phyloP scores from a whole-genome alignment of 2,113 vertebrate species.

The Pogona vitticeps region DNA sequence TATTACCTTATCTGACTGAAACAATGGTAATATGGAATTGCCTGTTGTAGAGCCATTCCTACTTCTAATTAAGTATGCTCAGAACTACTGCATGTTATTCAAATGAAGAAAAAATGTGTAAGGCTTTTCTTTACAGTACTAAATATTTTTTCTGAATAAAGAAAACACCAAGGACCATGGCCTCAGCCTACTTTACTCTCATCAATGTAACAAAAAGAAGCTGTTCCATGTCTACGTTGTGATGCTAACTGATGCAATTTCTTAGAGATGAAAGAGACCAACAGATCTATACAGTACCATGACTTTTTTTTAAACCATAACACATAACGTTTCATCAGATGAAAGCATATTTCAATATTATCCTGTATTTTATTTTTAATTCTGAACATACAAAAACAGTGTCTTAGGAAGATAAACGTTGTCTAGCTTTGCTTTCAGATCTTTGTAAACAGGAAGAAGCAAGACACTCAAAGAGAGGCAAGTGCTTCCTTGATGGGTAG shows the following conservation, averaged over 20 bases:
- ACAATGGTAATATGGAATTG: too few species aligned
- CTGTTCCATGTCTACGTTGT: background rate
- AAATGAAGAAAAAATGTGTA: too few species aligned
- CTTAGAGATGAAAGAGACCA: background rate
- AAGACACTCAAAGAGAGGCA: too few species aligned
- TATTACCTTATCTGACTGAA: too few species aligned
- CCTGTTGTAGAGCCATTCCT: too few species aligned
- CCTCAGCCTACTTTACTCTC: slow-evolving; percentile 51
- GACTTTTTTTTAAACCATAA: background rate
- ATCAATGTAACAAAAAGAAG: slow-evolving; percentile 36
- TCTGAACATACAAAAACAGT: background rate
- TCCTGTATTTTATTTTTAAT: background rate
- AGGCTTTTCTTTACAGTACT: too few species aligned
- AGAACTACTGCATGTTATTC: background rate
- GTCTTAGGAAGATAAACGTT: background rate
- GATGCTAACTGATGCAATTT: background rate
- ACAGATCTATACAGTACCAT: background rate
- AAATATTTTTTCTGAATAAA: too few species aligned
- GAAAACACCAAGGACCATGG: slow-evolving; percentile 33
- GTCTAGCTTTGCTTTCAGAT: background rate
- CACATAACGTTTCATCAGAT: background rate
- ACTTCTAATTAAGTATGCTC: background rate
- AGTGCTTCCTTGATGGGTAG: too few species aligned
- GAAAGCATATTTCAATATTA: background rate
- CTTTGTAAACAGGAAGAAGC: background rate